Percentiles rank a stretch among this genome's conserved stretches.
These are phyloP conservation scores for Cercopithecus neglectus DNA, from an alignment of 2,797 vertebrate species.

Conservation along the genomic window DNA sequence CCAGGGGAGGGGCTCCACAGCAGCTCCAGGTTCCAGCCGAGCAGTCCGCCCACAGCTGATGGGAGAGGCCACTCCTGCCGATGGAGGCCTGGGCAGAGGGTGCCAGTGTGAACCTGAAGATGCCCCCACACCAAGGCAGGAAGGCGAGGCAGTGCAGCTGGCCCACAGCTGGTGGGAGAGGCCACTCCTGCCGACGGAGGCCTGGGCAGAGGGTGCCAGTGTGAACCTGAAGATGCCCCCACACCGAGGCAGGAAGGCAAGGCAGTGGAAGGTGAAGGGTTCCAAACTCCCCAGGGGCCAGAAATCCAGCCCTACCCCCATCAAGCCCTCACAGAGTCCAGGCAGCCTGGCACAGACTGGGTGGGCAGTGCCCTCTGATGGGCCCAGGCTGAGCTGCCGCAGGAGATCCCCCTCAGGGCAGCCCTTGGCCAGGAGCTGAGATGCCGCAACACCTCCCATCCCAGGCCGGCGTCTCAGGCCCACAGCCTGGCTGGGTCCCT, in stretches of 20 bases:
- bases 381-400: not conserved
- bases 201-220: not conserved
- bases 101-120: not conserved
- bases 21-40: not conserved
- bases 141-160: too few species aligned
- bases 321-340: not conserved
- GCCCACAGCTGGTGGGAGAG: not conserved
- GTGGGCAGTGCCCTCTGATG: accelerated
- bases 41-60: not conserved
- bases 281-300: not conserved
- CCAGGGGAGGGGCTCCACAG: not conserved
- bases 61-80: not conserved
- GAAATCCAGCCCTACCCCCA: not conserved
- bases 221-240: not conserved
- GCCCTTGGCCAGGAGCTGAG: not conserved
- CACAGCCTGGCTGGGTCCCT: not conserved
- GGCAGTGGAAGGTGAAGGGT: too few species aligned
- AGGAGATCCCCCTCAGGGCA: not conserved
- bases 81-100: not conserved
- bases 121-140: not conserved
- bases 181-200: too few species aligned
- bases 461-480: not conserved
- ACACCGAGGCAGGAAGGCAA: too few species aligned
- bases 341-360: not conserved
- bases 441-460: accelerated